Conservation (phyloP, 2,113 vertebrate species). For the Phyllopteryx taeniolatus region DNA sequence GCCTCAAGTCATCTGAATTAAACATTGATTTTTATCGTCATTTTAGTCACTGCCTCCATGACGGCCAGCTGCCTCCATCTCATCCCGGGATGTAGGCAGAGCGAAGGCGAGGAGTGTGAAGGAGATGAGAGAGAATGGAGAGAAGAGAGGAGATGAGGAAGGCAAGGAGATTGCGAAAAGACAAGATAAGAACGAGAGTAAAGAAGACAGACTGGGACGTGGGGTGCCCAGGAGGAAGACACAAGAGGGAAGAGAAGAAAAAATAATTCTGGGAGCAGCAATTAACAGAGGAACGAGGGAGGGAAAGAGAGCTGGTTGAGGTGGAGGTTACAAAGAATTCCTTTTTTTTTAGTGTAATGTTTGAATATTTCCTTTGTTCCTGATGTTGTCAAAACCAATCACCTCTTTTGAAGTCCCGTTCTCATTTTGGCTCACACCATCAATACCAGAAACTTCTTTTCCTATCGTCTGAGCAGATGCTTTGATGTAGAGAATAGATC, state of each 20-base stretch:
- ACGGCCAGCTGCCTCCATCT: conserved; percentile 47
- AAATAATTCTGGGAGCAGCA: conserved; percentile 61
- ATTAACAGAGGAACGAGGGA: conserved; percentile 62
- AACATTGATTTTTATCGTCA: conserved; percentile 78
- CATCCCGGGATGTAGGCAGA: conserved; percentile 10
- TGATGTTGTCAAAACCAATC: conserved; percentile 60
- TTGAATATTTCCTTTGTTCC: conserved; percentile 59
- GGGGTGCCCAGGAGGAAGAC: conserved; percentile 49
- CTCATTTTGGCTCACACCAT: conserved; percentile 30
- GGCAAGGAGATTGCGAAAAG: conserved; percentile 34
- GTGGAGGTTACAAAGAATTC: conserved; percentile 50
- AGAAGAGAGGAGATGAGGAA: conserved; percentile 28
- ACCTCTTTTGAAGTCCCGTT: conserved; percentile 39
- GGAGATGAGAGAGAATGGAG: conserved; percentile 35
- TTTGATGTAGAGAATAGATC: conserved; percentile 13
- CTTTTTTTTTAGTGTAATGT: conserved; percentile 58
- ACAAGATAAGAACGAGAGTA: conserved; percentile 49
- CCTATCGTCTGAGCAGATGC: conserved; percentile 16
- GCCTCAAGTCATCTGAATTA: conserved; percentile 79
- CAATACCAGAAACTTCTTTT: conserved; percentile 34
- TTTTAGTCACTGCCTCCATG: conserved; percentile 65
- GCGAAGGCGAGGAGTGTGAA: conserved; percentile 41
- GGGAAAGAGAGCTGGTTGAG: conserved; percentile 52
- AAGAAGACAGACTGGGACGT: conserved; percentile 51
- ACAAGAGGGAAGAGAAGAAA: conserved; percentile 62